These are phyloP conservation scores for Synanceia verrucosa DNA, from an alignment of 2,797 vertebrate species.

Conservation along the genomic window DNA sequence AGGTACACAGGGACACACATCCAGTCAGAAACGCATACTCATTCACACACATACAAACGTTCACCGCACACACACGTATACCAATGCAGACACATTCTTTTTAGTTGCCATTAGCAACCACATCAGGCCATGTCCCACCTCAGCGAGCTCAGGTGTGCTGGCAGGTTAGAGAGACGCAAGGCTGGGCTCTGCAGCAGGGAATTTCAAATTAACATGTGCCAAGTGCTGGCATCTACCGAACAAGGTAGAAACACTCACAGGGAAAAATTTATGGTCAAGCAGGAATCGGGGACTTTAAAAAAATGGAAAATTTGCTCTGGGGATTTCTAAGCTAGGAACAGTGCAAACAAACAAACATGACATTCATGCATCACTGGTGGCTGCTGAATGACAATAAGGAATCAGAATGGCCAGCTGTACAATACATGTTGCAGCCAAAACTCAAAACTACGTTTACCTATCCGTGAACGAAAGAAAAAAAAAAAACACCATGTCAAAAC, in stretches of 20 bases:
- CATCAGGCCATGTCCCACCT: conserved; percentile 41
- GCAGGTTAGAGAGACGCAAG: conserved; percentile 53
- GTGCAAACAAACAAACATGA: conserved; percentile 25
- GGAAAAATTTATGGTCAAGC: conserved; percentile 39
- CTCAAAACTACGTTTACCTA: conserved; percentile 35
- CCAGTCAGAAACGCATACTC: neutral
- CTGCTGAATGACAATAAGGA: conserved; percentile 31
- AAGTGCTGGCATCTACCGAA: conserved; percentile 25
- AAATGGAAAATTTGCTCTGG: conserved; percentile 23
- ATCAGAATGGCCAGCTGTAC: conserved; percentile 32
- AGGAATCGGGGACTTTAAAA: conserved; percentile 38
- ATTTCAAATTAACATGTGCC: conserved; percentile 55
- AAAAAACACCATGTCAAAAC: conserved; percentile 19
- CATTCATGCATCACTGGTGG: conserved; percentile 31
- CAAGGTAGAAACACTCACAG: conserved; percentile 33
- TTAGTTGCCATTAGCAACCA: conserved; percentile 62
- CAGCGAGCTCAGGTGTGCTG: conserved; percentile 59
- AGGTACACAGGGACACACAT: conserved; percentile 10
- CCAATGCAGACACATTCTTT: conserved; percentile 16
- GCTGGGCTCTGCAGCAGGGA: conserved; percentile 34
- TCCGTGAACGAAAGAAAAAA: neutral
- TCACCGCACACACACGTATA: conserved; percentile 30
- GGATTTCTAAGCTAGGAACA: conserved; percentile 41
- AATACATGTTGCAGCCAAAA: conserved; percentile 25
- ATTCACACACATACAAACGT: conserved; percentile 16